Evolutionary conservation across 2,113 vertebrate species (phyloP), one percentile per base, ranked within the genome.

Genomic region (sheep (Ovis aries)): DNA sequence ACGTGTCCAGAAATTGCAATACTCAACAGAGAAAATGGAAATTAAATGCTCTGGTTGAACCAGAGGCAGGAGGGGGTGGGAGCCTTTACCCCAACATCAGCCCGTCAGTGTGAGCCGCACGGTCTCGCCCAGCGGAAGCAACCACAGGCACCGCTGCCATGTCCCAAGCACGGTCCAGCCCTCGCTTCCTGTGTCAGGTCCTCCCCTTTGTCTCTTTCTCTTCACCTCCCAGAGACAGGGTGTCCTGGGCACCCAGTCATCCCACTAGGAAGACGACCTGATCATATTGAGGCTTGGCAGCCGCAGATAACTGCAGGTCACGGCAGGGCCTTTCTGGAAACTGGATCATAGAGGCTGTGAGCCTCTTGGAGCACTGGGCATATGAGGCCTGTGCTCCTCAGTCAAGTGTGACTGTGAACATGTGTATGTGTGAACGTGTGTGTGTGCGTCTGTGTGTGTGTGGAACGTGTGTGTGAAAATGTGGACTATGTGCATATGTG

Each of bases 161-260:
- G 1, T 0, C 53, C 48, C 33, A 19, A 5, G 40, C 0, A 21
- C 3, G 2, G 23, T 52, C 17, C 3, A 3, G 16, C 62, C 15
- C 6, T 15, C 8, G 7, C 2, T 29, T 55, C 14, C 52, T 11
- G 16, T 8, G 2, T 36, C 19, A 55, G 4, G 31, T 17, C 21
- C 8, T 52, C n/a, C 48, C 16, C 57, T 60, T 33, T 45, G 10
- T 43, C 59, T 12, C 60, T 60, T 17, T 85, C 40, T 4, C 67
- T 45, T 50, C 17, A 60, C 25, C 57, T 19, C n/a, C 52, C n/a
- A 14, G n/a, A n/a, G 13, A 60, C 53, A 45, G 11, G 43, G 8
- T 60, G 21, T 15, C 11, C 62, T 33, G 60, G 71, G 40, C 17
- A 10, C 2, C 21, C 1, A 1, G n/a, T 31, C 43, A 43, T 57